A percentile compares a stretch with the other conserved stretches of the same genome.
Evolutionary conservation across 2,797 vertebrate genomes (phyloP).

Genomic region (Cyprinodon diabolis): DNA sequence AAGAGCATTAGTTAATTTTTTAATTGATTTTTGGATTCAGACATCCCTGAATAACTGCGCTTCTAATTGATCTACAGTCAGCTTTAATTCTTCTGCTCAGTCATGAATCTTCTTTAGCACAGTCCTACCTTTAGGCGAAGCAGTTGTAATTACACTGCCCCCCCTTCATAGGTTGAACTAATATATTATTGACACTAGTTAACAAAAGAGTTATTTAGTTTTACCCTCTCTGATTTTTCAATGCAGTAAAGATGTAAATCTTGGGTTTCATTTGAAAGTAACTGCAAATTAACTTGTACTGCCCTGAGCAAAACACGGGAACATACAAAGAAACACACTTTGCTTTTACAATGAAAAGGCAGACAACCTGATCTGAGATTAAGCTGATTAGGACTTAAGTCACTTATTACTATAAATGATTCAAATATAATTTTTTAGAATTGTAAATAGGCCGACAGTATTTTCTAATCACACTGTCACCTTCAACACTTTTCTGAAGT

Average conservation of each 20-base stretch:
- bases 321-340: neutral
- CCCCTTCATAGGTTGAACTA: conserved; percentile 32
- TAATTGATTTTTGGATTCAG: conserved; percentile 55
- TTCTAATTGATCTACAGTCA: conserved; percentile 43
- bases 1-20: conserved; percentile 50
- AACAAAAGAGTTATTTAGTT: conserved; percentile 3
- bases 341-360: neutral
- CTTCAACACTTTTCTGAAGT: too few species aligned
- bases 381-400: too few species aligned
- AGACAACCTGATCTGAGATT: neutral
- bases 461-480: too few species aligned
- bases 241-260: neutral
- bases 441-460: too few species aligned
- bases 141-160: conserved; percentile 37
- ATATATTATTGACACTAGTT: conserved; percentile 31
- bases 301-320: neutral
- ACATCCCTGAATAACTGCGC: conserved; percentile 47
- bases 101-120: conserved; percentile 53
- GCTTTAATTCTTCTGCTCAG: conserved; percentile 25
- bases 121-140: conserved; percentile 39
- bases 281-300: neutral
- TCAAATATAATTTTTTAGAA: neutral
- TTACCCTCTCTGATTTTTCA: neutral
- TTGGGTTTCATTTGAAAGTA: neutral
- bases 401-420: too few species aligned